A percentile compares a stretch with the other conserved stretches of the same genome.
Evolutionary conservation across 2,888 invertebrate species (phyloP).

Genomic region (Gibbula magus): DNA sequence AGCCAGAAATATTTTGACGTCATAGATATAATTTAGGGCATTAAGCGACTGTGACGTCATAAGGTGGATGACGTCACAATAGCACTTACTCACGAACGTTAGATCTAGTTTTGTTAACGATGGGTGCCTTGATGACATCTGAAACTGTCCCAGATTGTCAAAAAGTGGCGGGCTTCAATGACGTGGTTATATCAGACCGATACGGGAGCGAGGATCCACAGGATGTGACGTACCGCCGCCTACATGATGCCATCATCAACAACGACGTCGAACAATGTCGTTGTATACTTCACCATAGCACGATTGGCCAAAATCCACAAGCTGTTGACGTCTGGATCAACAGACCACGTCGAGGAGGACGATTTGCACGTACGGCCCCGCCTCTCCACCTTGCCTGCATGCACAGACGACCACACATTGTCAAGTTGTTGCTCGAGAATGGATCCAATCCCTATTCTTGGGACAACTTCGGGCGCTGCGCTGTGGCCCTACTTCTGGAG

Average conservation of each 20-base stretch:
- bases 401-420: background rate
- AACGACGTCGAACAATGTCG: background rate
- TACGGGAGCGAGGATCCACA: background rate
- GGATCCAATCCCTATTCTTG: background rate
- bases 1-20: too few species aligned
- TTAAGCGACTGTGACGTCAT: too few species aligned
- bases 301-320: background rate
- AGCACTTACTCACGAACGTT: too few species aligned
- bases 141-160: background rate
- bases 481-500: background rate
- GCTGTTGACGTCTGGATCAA: background rate
- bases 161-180: background rate
- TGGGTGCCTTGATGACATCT: background rate
- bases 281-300: background rate
- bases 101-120: background rate
- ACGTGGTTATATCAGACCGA: background rate
- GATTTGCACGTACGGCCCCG: background rate
- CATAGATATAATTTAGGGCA: too few species aligned
- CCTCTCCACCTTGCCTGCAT: background rate
- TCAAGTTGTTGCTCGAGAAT: background rate
- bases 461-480: background rate
- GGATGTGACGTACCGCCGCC: background rate
- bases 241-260: background rate
- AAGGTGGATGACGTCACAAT: too few species aligned
- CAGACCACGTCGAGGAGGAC: background rate